Evolutionary conservation across 2,797 vertebrate species (phyloP).

Genomic region (Protonibea diacanthus): DNA sequence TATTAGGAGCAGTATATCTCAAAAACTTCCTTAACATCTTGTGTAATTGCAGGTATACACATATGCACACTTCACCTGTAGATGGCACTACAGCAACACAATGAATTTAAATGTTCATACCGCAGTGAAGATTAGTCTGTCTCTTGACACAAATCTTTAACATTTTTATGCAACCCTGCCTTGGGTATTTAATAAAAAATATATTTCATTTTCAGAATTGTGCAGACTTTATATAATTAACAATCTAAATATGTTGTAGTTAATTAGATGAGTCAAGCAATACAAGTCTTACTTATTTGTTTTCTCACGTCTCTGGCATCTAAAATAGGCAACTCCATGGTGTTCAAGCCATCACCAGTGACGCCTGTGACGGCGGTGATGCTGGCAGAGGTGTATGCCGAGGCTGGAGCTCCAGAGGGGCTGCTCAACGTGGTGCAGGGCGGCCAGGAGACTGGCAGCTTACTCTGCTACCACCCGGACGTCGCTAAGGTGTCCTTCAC

Average conservation of each 20-base stretch:
- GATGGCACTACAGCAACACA: conserved; percentile 32
- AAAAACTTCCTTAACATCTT: background rate
- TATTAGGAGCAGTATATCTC: background rate
- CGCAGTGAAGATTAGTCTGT: background rate
- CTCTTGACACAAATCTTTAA: background rate
- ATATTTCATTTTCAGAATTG: background rate
- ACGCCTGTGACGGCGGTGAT: conserved; percentile 91
- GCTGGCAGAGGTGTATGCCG: conserved; percentile 92
- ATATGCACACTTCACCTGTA: background rate
- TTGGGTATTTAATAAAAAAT: too few species aligned
- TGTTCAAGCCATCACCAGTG: conserved; percentile 97
- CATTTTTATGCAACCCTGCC: too few species aligned
- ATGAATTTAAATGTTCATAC: background rate
- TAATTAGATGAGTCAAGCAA: background rate
- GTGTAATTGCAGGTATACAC: background rate
- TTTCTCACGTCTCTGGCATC: background rate
- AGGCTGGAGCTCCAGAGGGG: conserved; percentile 92
- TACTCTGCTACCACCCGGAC: conserved; percentile 92
- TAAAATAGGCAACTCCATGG: conserved; percentile 93
- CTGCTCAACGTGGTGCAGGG: conserved; percentile 97
- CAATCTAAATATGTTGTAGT: background rate
- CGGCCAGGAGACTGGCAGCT: conserved; percentile 89
- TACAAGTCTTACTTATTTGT: background rate
- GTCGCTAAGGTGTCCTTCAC: conserved; percentile 98
- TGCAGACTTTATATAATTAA: background rate